phyloP scores from a whole-genome alignment of 1,140 invertebrate genomes.

The Aricia agestis region DNA sequence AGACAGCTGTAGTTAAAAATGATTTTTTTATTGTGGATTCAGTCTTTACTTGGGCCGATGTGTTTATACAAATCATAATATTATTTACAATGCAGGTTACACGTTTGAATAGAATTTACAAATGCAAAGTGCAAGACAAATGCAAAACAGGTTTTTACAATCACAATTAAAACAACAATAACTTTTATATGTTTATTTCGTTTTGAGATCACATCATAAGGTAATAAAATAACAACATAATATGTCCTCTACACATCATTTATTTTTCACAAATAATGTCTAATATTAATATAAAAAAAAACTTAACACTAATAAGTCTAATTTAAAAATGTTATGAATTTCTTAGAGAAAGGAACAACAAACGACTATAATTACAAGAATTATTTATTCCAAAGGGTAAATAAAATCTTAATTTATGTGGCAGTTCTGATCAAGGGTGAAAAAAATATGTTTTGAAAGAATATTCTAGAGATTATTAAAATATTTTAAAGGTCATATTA shows the following conservation, averaged over 20 bases:
- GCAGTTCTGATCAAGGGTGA: too few relatives aligned
- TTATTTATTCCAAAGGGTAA: too few relatives aligned
- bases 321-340: not conserved
- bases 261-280: not conserved
- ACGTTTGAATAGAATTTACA: too few relatives aligned
- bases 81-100: not conserved
- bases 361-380: not conserved
- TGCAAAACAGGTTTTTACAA: not conserved
- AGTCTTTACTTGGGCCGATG: constrained; percentile 3
- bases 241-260: constrained; percentile 4
- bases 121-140: not conserved
- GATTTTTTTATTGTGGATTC: constrained; percentile 10
- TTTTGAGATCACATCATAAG: constrained; percentile 8
- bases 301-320: constrained; percentile 12
- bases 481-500: too few relatives aligned
- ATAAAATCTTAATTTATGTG: too few relatives aligned
- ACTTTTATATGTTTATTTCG: constrained; percentile 2
- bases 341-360: not conserved
- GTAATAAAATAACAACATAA: constrained; percentile 8
- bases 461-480: too few relatives aligned
- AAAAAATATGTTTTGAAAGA: too few relatives aligned
- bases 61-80: not conserved
- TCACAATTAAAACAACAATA: constrained; percentile 1
- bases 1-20: not conserved
- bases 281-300: not conserved